Conservation (phyloP, 2,113 vertebrate genomes). For the Zapus hudsonius region DNA sequence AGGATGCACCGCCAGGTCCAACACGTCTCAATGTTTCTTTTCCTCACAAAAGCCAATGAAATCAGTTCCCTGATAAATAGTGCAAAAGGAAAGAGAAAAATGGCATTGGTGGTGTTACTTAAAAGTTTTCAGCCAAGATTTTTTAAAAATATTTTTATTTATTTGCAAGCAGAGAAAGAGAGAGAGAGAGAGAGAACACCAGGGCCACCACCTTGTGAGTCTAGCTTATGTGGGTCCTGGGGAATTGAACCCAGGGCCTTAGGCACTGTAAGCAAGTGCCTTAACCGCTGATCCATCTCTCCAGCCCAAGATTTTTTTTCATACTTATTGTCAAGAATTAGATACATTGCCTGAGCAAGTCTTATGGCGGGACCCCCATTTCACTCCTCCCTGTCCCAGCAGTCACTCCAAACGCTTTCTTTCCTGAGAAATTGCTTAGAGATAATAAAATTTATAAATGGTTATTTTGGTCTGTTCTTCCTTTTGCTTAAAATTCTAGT, state of each 20-base stretch:
- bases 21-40: conserved; percentile 19
- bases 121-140: neutral
- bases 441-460: neutral
- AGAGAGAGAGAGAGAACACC: too few relatives aligned
- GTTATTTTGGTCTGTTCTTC: conserved; percentile 1
- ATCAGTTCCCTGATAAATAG: conserved; percentile 26
- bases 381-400: too few relatives aligned
- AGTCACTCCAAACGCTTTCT: neutral
- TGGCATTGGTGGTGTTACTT: neutral
- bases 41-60: neutral
- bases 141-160: neutral
- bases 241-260: too few relatives aligned
- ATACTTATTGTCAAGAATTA: too few relatives aligned
- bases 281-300: too few relatives aligned
- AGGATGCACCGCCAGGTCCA: neutral
- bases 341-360: too few relatives aligned
- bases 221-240: too few relatives aligned
- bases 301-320: too few relatives aligned
- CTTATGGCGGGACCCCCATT: too few relatives aligned
- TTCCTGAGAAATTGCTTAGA: neutral
- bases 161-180: too few relatives aligned
- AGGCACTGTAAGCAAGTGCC: too few relatives aligned
- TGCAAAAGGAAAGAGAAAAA: neutral
- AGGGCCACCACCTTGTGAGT: too few relatives aligned
- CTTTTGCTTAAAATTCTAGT: conserved; percentile 39